Conservation (phyloP, 2,113 vertebrate genomes). For the Sceloporus undulatus region DNA sequence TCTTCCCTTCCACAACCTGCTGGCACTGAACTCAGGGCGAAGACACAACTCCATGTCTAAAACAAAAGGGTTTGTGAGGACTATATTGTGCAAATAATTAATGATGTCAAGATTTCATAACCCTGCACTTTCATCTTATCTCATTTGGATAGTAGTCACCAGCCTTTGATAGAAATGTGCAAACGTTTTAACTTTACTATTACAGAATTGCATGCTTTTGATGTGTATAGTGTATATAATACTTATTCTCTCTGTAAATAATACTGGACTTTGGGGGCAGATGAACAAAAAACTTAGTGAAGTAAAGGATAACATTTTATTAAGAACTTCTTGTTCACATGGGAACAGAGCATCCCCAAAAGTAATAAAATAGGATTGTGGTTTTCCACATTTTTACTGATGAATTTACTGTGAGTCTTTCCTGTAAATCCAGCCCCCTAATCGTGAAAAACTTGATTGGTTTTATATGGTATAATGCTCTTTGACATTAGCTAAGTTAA, state of each 20-base stretch:
- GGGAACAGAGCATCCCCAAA: not conserved
- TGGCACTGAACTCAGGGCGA: not conserved
- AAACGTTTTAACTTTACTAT: not conserved
- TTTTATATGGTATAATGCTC: not conserved
- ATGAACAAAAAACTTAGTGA: not conserved
- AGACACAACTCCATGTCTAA: not conserved
- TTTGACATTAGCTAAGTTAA: not conserved
- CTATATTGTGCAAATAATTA: not conserved
- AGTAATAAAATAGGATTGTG: not conserved
- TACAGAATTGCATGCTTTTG: not conserved
- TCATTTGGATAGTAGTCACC: slow-evolving; percentile 1
- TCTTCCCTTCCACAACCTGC: not conserved
- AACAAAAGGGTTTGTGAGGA: not conserved
- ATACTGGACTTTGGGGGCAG: not conserved
- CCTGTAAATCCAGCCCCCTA: not conserved
- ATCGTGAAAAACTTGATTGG: not conserved
- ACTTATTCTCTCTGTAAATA: not conserved
- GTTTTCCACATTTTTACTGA: not conserved
- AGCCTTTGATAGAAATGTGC: not conserved
- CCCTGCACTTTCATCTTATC: not conserved
- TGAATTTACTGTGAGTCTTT: not conserved
- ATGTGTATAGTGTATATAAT: slow-evolving; percentile 3
- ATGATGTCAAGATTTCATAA: slow-evolving; percentile 2
- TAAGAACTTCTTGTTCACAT: not conserved
- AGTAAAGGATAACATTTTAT: not conserved